Evolutionary conservation across 2,113 vertebrate genomes (phyloP), one percentile per base, ranked within the genome.

Genomic region (Bufo gargarizans): DNA sequence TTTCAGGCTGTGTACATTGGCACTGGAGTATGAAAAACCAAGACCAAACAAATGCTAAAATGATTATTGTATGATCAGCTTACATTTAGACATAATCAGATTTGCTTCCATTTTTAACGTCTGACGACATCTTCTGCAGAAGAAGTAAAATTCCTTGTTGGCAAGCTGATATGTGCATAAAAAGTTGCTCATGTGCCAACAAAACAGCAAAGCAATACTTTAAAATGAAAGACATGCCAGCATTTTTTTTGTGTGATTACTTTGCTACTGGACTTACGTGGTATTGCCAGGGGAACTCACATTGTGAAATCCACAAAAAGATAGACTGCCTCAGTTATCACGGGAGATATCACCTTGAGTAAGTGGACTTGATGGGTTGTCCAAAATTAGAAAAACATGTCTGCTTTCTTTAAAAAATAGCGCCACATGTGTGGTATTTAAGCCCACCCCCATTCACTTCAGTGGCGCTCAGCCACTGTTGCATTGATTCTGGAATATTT

Each of bases 91-190:
- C 72, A 88, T 88, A 88, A 88, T 88, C 82, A 72, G 87, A 84
- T 88, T 88, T 88, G 61, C 87, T 88, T 88, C 81, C 81, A 84
- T 88, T 88, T 88, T 84, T 78, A 84, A 84, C 87, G 33, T 88
- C 72, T 88, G 82, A 84, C 87, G 80, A 67, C 71, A 84, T 88
- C 9, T 77, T 83, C n/a, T 79, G 10, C 11, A 65, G 50, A 13
- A 50, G 47, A 55, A 4, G 47, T 33, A 56, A 19, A 88, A 84
- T 77, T 88, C 74, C 56, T 56, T 33, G 49, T 74, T 78, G 61
- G 87, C 80, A 88, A 88, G 33, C 61, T 69, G 87, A 88, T 84
- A 84, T 58, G n/a, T 69, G 49, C 22, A 88, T 56, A 88, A 67
- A 87, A 69, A 88, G 80, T 77, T 84, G 72, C 47, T 65, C 53